A percentile compares a stretch with the other conserved stretches of the same genome.
These are phyloP conservation scores for Ptycholaimellus sp. DNA, from an alignment of 2,888 invertebrate species.

Conservation along the genomic window DNA sequence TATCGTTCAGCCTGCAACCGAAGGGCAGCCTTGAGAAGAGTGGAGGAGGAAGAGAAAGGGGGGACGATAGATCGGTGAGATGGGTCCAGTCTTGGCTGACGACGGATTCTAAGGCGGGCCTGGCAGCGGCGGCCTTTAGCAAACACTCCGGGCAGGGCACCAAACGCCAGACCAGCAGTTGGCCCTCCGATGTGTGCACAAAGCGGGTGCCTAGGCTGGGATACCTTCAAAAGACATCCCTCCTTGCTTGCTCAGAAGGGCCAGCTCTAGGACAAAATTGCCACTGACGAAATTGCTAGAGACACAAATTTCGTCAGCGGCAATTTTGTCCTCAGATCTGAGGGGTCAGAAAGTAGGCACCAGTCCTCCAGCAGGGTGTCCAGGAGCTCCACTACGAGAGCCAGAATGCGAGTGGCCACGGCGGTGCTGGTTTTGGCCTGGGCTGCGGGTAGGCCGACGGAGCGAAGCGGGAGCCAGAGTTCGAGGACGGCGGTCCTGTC, in stretches of 20 bases:
- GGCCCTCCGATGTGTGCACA: conserved; percentile 85
- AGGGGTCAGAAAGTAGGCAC: conserved; percentile 41
- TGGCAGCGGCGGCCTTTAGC: conserved; percentile 8
- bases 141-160: conserved; percentile 76
- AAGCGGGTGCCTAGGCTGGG: conserved; percentile 54
- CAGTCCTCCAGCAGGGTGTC: conserved; percentile 88
- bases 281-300: too few species aligned
- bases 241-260: too few species aligned
- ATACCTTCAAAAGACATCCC: too few species aligned
- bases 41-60: too few species aligned
- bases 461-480: conserved; percentile 14
- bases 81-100: neutral
- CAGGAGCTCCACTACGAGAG: conserved; percentile 73
- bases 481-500: conserved; percentile 13
- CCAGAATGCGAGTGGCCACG: conserved; percentile 35
- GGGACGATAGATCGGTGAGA: neutral
- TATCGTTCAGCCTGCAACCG: too few species aligned
- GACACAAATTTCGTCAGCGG: too few species aligned
- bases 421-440: conserved; percentile 30
- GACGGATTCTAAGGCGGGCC: neutral
- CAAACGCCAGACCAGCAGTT: conserved; percentile 68
- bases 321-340: conserved; percentile 9
- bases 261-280: too few species aligned
- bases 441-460: conserved; percentile 31
- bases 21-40: too few species aligned